Evolutionary conservation across 2,797 vertebrate genomes (phyloP).

Genomic region (Cephalopachus bancanus): DNA sequence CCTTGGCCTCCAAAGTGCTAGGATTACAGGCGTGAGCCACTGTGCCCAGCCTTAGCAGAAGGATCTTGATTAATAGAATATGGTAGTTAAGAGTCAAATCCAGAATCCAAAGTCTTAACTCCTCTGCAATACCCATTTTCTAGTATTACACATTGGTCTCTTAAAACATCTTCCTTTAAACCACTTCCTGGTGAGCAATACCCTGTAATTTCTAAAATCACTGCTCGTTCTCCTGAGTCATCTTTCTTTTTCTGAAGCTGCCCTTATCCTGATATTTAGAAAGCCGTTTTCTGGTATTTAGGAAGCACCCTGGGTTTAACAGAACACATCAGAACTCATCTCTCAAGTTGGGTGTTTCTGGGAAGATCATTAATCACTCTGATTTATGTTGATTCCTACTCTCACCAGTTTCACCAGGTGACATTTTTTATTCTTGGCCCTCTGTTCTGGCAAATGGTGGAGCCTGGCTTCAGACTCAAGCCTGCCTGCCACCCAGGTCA

Average conservation of each 20-base stretch:
- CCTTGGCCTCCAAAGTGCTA: too few species aligned
- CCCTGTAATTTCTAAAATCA: conserved; percentile 27
- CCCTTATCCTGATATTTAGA: background rate
- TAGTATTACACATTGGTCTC: background rate
- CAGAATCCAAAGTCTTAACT: conserved; percentile 17
- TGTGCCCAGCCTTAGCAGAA: background rate
- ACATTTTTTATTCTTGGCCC: background rate
- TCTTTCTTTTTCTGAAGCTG: conserved; percentile 30
- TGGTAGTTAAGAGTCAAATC: background rate
- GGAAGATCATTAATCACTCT: background rate
- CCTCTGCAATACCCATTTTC: conserved; percentile 1
- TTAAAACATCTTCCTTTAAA: background rate
- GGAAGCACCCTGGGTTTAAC: conserved; percentile 3
- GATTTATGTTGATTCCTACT: background rate
- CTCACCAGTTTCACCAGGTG: background rate
- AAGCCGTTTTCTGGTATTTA: conserved; percentile 31
- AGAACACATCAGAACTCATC: background rate
- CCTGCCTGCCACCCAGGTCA: background rate
- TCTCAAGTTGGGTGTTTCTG: background rate
- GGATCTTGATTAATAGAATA: background rate
- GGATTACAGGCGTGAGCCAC: too few species aligned
- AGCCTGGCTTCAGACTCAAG: background rate
- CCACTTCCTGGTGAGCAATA: conserved; percentile 72
- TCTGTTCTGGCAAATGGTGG: background rate
- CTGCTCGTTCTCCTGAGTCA: conserved; percentile 49